phyloP scores from a whole-genome alignment of 2,888 invertebrate species.

The Protophormia terraenovae region DNA sequence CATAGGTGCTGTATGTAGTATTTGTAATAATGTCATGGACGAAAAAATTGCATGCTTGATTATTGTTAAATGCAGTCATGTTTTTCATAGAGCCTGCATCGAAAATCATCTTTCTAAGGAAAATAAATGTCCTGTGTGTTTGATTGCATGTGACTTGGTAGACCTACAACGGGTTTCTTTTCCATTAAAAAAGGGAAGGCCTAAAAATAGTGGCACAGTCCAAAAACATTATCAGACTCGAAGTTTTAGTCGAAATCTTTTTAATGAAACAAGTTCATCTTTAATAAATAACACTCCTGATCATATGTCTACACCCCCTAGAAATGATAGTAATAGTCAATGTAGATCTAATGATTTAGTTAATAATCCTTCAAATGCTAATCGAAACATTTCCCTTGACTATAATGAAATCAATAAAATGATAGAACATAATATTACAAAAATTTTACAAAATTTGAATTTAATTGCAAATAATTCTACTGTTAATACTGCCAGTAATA shows the following conservation, averaged over 20 bases:
- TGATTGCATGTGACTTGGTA: background rate
- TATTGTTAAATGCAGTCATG: background rate
- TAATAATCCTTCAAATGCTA: background rate
- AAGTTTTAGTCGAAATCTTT: background rate
- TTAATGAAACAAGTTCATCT: background rate
- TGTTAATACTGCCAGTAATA: too few species aligned
- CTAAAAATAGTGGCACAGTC: background rate
- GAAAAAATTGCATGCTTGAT: background rate
- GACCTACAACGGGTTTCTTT: background rate
- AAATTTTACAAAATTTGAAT: constrained; percentile 6
- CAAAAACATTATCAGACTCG: background rate
- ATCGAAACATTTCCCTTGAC: background rate
- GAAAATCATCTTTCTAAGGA: background rate
- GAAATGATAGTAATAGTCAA: too few species aligned
- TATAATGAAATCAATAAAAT: constrained; percentile 12
- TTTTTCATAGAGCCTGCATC: constrained; percentile 19
- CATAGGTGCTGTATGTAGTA: background rate
- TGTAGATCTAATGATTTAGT: too few species aligned
- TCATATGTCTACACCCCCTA: background rate
- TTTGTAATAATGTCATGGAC: background rate
- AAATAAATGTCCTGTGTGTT: background rate
- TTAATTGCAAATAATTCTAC: background rate
- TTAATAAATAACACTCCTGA: background rate
- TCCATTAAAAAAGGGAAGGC: background rate
- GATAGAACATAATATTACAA: background rate